Percentiles rank a stretch among this genome's conserved stretches.
Conservation (phyloP, 2,888 invertebrate genomes). For the Acrobasis suavella region DNA sequence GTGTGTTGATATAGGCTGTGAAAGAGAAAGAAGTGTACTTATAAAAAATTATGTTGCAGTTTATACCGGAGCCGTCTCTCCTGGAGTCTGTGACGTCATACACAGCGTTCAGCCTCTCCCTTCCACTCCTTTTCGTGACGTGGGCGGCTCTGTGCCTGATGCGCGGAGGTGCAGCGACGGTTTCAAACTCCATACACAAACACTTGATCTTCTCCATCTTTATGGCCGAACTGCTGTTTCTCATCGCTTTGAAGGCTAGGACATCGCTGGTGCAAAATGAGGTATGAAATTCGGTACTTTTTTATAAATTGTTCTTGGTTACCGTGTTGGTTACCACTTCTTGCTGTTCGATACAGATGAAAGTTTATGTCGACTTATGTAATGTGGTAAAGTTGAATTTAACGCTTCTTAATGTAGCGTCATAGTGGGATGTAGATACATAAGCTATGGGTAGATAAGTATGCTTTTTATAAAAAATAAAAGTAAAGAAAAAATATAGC, state of each 20-base stretch:
- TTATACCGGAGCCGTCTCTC: slow-evolving; percentile 93
- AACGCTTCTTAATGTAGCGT: too few relatives aligned
- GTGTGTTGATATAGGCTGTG: too few relatives aligned
- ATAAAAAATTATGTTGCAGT: slow-evolving; percentile 65
- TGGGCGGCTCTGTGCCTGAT: slow-evolving; percentile 91
- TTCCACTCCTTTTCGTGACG: slow-evolving; percentile 90
- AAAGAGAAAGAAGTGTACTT: too few relatives aligned
- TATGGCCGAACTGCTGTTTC: slow-evolving; percentile 91
- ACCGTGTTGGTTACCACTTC: too few relatives aligned
- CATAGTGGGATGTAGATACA: too few relatives aligned
- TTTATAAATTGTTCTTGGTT: background rate
- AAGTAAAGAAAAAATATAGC: too few relatives aligned
- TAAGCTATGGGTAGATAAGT: too few relatives aligned
- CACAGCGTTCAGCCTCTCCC: slow-evolving; percentile 92
- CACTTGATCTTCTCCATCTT: slow-evolving; percentile 96
- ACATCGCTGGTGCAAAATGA: slow-evolving; percentile 91
- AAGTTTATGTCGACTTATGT: too few relatives aligned
- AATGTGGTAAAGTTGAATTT: too few relatives aligned
- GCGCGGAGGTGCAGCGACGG: slow-evolving; percentile 91
- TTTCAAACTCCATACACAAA: slow-evolving; percentile 96
- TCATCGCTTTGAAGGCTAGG: slow-evolving; percentile 93
- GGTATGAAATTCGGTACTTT: slow-evolving; percentile 70
- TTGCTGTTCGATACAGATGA: too few relatives aligned
- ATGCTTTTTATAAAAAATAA: too few relatives aligned
- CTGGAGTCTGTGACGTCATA: slow-evolving; percentile 94